A percentile compares a stretch with the other conserved stretches of the same genome.
Evolutionary conservation across 2,888 invertebrate genomes (phyloP).

Genomic region (Drosophila demipolita): DNA sequence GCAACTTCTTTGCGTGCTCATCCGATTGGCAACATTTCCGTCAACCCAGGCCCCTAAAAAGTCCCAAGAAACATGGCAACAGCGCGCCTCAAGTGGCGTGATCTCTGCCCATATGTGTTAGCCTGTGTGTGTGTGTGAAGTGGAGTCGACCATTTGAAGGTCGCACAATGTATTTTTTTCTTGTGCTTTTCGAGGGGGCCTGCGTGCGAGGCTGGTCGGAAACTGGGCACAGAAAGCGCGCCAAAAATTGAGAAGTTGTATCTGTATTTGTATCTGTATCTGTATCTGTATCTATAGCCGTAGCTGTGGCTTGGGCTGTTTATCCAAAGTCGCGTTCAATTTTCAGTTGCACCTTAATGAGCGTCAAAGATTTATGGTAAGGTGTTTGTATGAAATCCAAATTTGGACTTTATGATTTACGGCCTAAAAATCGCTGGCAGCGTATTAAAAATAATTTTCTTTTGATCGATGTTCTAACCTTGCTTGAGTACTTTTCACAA

Average conservation of each 20-base stretch:
- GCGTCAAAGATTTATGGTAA: slow-evolving; percentile 69
- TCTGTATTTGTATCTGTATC: not conserved
- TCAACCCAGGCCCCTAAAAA: slow-evolving; percentile 51
- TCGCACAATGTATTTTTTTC: slow-evolving; percentile 47
- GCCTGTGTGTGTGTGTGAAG: slow-evolving; percentile 39
- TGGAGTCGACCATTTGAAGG: slow-evolving; percentile 70
- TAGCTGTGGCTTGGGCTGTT: not conserved
- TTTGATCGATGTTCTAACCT: slow-evolving; percentile 69
- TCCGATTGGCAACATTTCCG: slow-evolving; percentile 70
- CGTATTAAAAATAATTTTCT: slow-evolving; percentile 55
- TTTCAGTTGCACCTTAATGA: slow-evolving; percentile 76
- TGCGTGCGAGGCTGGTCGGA: slow-evolving; percentile 16
- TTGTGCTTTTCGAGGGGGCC: slow-evolving; percentile 7
- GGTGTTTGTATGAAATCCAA: slow-evolving; percentile 65
- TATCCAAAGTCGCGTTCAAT: slow-evolving; percentile 49
- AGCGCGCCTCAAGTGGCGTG: slow-evolving; percentile 72
- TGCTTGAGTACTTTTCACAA: slow-evolving; percentile 27
- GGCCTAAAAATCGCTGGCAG: slow-evolving; percentile 59
- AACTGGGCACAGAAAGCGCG: slow-evolving; percentile 59
- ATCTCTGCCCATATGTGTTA: slow-evolving; percentile 48
- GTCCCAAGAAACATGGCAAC: slow-evolving; percentile 66
- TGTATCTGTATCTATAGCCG: not conserved
- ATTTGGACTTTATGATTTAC: slow-evolving; percentile 69
- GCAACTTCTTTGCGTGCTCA: slow-evolving; percentile 62
- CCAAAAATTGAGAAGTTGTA: slow-evolving; percentile 52